Conservation (phyloP, 2,888 invertebrate species). For the Scaptomyza tumidula region DNA sequence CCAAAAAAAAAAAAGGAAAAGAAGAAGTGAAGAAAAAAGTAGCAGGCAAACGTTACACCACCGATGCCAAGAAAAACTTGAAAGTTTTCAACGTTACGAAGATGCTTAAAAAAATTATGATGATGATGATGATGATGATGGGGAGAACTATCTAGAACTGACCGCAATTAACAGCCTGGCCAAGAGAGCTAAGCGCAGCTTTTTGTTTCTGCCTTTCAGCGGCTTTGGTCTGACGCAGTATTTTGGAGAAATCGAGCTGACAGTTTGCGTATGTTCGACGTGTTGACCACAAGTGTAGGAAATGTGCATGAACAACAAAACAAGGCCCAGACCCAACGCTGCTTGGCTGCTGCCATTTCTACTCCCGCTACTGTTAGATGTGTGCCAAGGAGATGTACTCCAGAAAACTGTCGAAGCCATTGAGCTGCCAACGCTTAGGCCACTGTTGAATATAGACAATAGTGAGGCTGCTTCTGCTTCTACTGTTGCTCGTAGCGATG, state of each 20-base stretch:
- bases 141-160: slow-evolving; percentile 12
- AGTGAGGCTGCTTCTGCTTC: neutral
- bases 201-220: slow-evolving; percentile 21
- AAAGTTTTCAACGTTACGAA: neutral
- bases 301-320: slow-evolving; percentile 54
- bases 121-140: neutral
- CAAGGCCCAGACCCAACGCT: slow-evolving; percentile 12
- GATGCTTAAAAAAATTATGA: neutral
- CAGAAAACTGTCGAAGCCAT: slow-evolving; percentile 40
- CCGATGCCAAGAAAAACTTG: slow-evolving; percentile 13
- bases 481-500: slow-evolving; percentile 18
- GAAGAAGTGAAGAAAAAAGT: slow-evolving; percentile 42
- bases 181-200: slow-evolving; percentile 38
- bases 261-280: slow-evolving; percentile 66
- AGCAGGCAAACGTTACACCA: slow-evolving; percentile 35
- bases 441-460: slow-evolving; percentile 19
- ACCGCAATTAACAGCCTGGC: slow-evolving; percentile 64
- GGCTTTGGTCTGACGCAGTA: slow-evolving; percentile 28
- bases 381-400: slow-evolving; percentile 23
- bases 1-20: slow-evolving; percentile 39
- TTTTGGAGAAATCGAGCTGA: slow-evolving; percentile 33
- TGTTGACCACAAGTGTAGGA: slow-evolving; percentile 54
- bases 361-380: slow-evolving; percentile 16
- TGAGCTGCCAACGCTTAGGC: slow-evolving; percentile 38
- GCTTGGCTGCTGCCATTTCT: slow-evolving; percentile 22